A percentile compares a stretch with the other conserved stretches of the same genome.
Evolutionary conservation across 30 jellyfish, hydroid and myxozoan species (phyloP).

Genomic region (Cassiopea andromeda): DNA sequence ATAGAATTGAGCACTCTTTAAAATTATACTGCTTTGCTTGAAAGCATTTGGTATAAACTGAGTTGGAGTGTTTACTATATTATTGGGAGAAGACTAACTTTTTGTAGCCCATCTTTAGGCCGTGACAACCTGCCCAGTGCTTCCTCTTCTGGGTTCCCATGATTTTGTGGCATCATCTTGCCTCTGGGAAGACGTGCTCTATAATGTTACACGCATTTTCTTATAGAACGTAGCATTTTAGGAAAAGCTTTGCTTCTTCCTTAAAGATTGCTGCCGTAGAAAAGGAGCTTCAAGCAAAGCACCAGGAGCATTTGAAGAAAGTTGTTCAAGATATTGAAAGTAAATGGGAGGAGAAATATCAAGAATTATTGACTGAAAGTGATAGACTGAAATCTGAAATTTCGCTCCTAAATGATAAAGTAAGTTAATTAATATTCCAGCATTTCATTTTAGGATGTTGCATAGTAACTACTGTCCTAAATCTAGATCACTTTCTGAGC

Average conservation of each 20-base stretch:
- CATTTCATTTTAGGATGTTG: not conserved
- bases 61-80: too few relatives aligned
- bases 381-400: slow-evolving; percentile 15
- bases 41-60: too few relatives aligned
- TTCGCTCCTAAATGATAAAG: slow-evolving; percentile 32
- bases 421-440: not conserved
- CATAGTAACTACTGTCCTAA: not conserved
- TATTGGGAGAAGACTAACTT: too few relatives aligned
- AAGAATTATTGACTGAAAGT: slow-evolving; percentile 38
- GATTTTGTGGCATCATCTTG: too few relatives aligned
- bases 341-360: slow-evolving; percentile 53
- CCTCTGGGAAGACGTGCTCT: not conserved
- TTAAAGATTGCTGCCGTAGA: slow-evolving; percentile 42
- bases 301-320: slow-evolving; percentile 39
- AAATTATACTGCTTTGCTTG: too few relatives aligned
- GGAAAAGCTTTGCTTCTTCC: not conserved
- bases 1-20: too few relatives aligned
- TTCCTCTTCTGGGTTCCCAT: too few relatives aligned
- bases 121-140: too few relatives aligned
- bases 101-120: too few relatives aligned
- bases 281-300: slow-evolving; percentile 67
- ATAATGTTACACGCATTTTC: not conserved
- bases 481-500: not conserved
- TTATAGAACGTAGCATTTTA: not conserved
- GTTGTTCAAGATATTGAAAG: slow-evolving; percentile 32